Evolutionary conservation across 2,797 vertebrate genomes (phyloP), one percentile per base, ranked within the genome.

Genomic region (Naso thynnoides): DNA sequence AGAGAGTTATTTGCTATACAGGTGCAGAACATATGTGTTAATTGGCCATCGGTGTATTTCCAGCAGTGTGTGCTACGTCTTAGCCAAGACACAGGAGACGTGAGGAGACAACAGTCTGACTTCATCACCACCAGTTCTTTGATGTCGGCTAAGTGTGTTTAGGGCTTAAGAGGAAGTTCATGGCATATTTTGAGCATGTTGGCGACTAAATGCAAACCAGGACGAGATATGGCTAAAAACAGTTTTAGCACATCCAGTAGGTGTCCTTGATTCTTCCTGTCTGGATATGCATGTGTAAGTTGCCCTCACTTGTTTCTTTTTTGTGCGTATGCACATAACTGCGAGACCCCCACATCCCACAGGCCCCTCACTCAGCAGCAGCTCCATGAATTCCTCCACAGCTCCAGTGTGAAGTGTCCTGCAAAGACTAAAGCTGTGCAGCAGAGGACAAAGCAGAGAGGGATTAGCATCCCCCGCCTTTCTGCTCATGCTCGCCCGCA

Each of bases 401-500:
- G 74, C 47, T 81, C 60, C 78, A 73, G 56, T 57, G 75, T 86
- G 83, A 88, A 90, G 90, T 75, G 79, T 91, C 84, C 85, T 77
- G 85, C 78, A 76, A 78, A 89, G 62, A 78, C 79, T 39, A 47
- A 78, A 81, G 76, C 78, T 70, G 70, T 58, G 78, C 83, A 77
- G 86, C 70, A 53, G 83, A 90, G 88, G 92, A 93, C 87, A 91
- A 89, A 92, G 85, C 84, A 58, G 63, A 85, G 82, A 69, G 77
- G 88, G 89, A 93, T 92, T 88, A 91, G 59, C 33, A 9, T 76
- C 79, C 56, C 78, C 66, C 53, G 65, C 76, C 73, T 84, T 59
- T 67, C 83, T 84, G 70, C 76, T 84, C 89, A 71, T 83, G 82
- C 88, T 90, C 72, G 83, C 82, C 70, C 65, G 18, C 77, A 59